Evolutionary conservation across 2,797 vertebrate genomes (phyloP).

Genomic region (Odontamblyopus lacepedii): DNA sequence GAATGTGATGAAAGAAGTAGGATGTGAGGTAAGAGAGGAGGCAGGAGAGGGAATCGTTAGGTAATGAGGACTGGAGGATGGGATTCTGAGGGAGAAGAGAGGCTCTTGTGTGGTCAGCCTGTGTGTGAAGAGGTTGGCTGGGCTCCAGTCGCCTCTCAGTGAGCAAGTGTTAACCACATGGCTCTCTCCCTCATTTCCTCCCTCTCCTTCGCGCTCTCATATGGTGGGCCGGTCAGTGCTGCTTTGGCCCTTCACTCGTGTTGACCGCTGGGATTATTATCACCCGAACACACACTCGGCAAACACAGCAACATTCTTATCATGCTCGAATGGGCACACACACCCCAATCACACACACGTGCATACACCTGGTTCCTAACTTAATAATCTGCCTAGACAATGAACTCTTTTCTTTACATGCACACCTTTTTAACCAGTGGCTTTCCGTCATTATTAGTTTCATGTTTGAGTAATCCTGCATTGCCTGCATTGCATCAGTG

Average conservation of each 20-base stretch:
- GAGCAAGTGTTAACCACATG: constrained; percentile 79
- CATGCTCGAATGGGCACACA: constrained; percentile 48
- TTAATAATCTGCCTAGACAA: constrained; percentile 50
- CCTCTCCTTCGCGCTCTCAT: constrained; percentile 53
- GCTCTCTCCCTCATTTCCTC: constrained; percentile 59
- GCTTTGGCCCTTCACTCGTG: constrained; percentile 69
- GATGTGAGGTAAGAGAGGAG: constrained; percentile 52
- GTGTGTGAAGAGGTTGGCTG: constrained; percentile 78
- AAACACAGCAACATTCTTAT: constrained; percentile 71
- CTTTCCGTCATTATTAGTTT: not conserved
- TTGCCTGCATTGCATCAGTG: not conserved
- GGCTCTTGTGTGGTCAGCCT: constrained; percentile 78
- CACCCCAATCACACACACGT: constrained; percentile 40
- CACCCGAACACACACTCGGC: constrained; percentile 68
- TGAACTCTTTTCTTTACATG: constrained; percentile 41
- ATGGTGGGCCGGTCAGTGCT: constrained; percentile 68
- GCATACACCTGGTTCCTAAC: constrained; percentile 16
- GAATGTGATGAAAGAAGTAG: constrained; percentile 32
- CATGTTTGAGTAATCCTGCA: not conserved
- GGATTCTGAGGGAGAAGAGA: constrained; percentile 72
- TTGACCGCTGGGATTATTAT: constrained; percentile 78
- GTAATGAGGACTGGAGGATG: constrained; percentile 70
- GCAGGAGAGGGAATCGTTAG: constrained; percentile 68
- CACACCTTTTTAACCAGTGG: not conserved
- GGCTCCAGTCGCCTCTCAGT: constrained; percentile 76